A percentile compares a stretch with the other conserved stretches of the same genome.
These are phyloP conservation scores for Myotis pilosus DNA, from an alignment of 2,797 vertebrate species.

Conservation along the genomic window DNA sequence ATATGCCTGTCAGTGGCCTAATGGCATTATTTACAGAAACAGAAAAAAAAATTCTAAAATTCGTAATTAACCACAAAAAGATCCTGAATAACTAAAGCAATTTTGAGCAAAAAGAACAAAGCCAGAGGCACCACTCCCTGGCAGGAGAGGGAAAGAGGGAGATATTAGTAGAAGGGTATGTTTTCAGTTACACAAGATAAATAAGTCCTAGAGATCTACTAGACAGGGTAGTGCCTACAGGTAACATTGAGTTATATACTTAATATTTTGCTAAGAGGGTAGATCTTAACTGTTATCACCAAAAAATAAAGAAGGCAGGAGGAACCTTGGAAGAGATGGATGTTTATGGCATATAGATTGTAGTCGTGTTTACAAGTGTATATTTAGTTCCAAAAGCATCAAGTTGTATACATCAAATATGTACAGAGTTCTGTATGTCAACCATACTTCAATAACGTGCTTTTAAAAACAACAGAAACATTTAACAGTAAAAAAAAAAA, in stretches of 20 bases:
- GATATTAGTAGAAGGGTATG: not conserved
- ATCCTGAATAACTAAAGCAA: not conserved
- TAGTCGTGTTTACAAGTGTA: not conserved
- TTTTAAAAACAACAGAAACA: not conserved
- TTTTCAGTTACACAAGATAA: not conserved
- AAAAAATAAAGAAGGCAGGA: not conserved
- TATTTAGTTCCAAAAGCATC: not conserved
- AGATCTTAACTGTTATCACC: not conserved
- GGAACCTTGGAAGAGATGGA: not conserved
- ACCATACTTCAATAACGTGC: not conserved
- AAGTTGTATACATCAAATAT: not conserved
- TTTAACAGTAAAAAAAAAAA: not conserved
- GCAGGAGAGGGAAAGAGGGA: not conserved
- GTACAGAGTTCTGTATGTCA: not conserved
- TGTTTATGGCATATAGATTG: not conserved
- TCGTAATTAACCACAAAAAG: not conserved
- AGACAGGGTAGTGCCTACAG: not conserved
- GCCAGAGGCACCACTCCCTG: not conserved
- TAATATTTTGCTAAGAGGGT: not conserved
- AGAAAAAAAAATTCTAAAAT: not conserved
- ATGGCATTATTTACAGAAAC: not conserved
- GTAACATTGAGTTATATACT: not conserved
- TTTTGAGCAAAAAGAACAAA: not conserved
- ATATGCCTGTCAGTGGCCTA: not conserved
- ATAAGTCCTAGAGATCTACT: not conserved